Conservation (phyloP, 1,140 invertebrate species). For the Aphelenchoides avenae region DNA sequence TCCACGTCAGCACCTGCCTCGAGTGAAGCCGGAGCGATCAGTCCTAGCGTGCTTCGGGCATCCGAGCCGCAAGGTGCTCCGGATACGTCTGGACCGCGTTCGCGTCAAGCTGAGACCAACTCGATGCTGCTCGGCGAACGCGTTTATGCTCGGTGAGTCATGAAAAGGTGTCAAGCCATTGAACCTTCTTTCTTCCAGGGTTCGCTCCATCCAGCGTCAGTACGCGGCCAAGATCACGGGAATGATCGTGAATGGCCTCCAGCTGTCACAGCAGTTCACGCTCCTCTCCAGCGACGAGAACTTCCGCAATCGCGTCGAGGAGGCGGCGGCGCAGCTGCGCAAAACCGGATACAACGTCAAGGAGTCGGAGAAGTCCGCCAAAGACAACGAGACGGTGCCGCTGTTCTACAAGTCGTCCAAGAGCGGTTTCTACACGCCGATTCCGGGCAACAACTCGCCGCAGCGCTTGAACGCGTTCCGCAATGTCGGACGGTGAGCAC, state of each 20-base stretch:
- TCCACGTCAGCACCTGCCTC: too few species aligned
- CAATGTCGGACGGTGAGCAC: slow-evolving; percentile 83
- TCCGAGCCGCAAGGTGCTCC: slow-evolving; percentile 11
- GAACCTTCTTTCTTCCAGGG: too few species aligned
- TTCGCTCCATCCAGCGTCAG: slow-evolving; percentile 7
- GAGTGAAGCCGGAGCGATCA: too few species aligned
- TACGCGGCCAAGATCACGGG: slow-evolving; percentile 9
- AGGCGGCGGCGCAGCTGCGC: slow-evolving; percentile 11
- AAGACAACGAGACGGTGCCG: slow-evolving; percentile 80
- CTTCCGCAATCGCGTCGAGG: slow-evolving; percentile 69
- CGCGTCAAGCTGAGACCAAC: slow-evolving; percentile 12
- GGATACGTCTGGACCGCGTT: not conserved
- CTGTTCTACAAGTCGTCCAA: slow-evolving; percentile 91
- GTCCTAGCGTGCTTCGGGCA: not conserved
- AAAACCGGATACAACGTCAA: slow-evolving; percentile 6
- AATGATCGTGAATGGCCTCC: slow-evolving; percentile 18
- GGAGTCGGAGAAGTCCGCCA: slow-evolving; percentile 2
- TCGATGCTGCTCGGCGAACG: slow-evolving; percentile 16
- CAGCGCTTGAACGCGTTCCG: slow-evolving; percentile 93
- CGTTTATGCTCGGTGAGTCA: slow-evolving; percentile 19
- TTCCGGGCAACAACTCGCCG: slow-evolving; percentile 80
- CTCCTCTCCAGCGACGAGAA: slow-evolving; percentile 62
- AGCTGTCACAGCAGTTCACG: slow-evolving; percentile 28
- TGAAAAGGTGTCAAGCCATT: too few species aligned
- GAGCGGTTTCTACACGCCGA: slow-evolving; percentile 87